Base-by-base conservation (phyloP, 2,797 vertebrate genomes). In the Vireo griseus region DNA sequence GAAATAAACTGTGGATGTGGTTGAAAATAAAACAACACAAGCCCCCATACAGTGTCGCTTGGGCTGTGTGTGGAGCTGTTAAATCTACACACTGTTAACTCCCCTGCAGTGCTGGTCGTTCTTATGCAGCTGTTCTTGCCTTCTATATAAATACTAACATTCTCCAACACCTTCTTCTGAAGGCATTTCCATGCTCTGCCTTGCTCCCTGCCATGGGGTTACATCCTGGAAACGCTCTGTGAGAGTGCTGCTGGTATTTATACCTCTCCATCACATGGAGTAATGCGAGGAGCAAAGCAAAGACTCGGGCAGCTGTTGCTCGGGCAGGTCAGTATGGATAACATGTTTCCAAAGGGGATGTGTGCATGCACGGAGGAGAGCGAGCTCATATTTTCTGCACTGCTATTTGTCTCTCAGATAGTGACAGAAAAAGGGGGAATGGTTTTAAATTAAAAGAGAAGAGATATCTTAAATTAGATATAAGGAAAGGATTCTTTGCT, bases 1-100 rank as follows among this genome's bases (percentile, higher is more conserved):
- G 79, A 96, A 94, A 84, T 94, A 95, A 97, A 96, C 96, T 52
- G 62, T 89, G 74, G 39, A 55, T 76, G 31, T 58, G 54, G 94
- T 54, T 33, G 42, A 83, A 94, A 95, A 94, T 80, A 91, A 89
- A 94, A 74, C 57, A 92, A 73, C 55, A 66, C 58, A 28, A 42
- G 4, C 8, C 6, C 33, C 26, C 35, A 3, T 33, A n/a, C 55
- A 69, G 72, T 4, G 67, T 73, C 66, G 28, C 54, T 86, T n/a
- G 68, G 55, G 51, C 75, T 48, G 16, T 45, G 40, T 2, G 13
- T 76, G 48, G 57, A 85, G 59, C 75, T 85, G 85, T 62, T 11
- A 47, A 90, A 28, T 83, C 40, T 55, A 39, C 62, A 61, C 47
- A 25, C 45, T 63, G 42, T 16, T 7, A 12, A 82, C 39, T 20